A percentile compares a stretch with the other conserved stretches of the same genome.
phyloP scores from a whole-genome alignment of 2,888 invertebrate species.

The Phorcus lineatus region DNA sequence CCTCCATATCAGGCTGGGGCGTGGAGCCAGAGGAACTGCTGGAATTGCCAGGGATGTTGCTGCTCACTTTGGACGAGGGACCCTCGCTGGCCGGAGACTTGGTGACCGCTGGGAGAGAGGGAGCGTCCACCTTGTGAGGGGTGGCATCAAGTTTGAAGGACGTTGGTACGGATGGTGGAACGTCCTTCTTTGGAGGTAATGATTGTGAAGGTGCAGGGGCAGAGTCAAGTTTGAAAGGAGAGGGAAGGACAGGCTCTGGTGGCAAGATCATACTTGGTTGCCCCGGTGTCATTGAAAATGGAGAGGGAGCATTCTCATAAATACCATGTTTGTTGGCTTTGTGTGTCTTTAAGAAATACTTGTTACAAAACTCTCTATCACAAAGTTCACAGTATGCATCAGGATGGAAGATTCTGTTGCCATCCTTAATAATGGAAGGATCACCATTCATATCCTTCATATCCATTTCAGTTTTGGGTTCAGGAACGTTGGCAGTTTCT shows the following conservation, averaged over 20 bases:
- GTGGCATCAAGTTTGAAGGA: constrained; percentile 20
- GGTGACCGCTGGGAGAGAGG: constrained; percentile 18
- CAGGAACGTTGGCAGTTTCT: constrained; percentile 24
- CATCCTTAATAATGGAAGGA: constrained; percentile 29
- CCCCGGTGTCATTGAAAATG: constrained; percentile 38
- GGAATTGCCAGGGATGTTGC: constrained; percentile 3
- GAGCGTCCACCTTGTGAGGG: not conserved
- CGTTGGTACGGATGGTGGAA: not conserved
- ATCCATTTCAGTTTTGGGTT: constrained; percentile 30
- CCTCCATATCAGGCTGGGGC: constrained; percentile 69
- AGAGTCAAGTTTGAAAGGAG: constrained; percentile 36
- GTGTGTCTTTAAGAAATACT: constrained; percentile 97
- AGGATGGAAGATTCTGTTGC: constrained; percentile 87
- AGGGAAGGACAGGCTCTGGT: constrained; percentile 41
- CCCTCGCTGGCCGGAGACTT: constrained; percentile 10
- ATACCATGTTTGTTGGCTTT: constrained; percentile 98
- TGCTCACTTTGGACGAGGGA: not conserved
- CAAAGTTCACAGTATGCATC: constrained; percentile 98
- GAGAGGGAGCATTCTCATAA: constrained; percentile 68
- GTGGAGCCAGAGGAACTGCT: constrained; percentile 1
- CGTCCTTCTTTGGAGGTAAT: constrained; percentile 10
- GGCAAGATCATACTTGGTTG: constrained; percentile 13
- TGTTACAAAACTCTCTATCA: constrained; percentile 99
- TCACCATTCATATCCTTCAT: constrained; percentile 37
- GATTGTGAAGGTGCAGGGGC: constrained; percentile 16